These are phyloP conservation scores for Choreutis nemorana DNA, from an alignment of 2,888 invertebrate genomes.

Conservation along the genomic window DNA sequence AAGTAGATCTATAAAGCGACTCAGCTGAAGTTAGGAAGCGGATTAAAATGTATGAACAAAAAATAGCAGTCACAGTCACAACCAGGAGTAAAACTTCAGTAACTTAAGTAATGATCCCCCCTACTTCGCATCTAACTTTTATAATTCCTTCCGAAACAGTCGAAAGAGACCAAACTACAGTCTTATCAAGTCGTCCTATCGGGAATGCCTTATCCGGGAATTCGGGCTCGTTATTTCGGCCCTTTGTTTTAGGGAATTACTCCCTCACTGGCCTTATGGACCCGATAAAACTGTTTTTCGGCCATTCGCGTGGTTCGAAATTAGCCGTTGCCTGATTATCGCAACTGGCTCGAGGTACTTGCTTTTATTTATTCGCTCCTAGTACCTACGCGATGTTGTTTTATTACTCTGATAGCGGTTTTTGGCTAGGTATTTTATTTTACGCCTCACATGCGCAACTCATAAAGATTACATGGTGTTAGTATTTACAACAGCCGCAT, in stretches of 20 bases:
- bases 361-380: conserved; percentile 20
- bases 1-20: too few species aligned
- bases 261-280: conserved; percentile 45
- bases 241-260: conserved; percentile 49
- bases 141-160: conserved; percentile 14
- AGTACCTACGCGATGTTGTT: conserved; percentile 1
- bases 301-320: conserved; percentile 26
- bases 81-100: too few species aligned
- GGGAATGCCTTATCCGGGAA: conserved; percentile 25
- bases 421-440: too few species aligned
- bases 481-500: conserved; percentile 7
- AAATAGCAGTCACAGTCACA: too few species aligned
- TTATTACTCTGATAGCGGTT: too few species aligned
- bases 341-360: conserved; percentile 10
- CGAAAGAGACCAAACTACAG: conserved; percentile 1
- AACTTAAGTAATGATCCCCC: conserved; percentile 4
- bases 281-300: conserved; percentile 42
- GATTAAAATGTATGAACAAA: too few species aligned
- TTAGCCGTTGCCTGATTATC: conserved; percentile 35
- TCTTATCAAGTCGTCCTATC: conserved; percentile 32
- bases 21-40: too few species aligned
- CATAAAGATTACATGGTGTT: too few species aligned
- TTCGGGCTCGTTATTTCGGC: conserved; percentile 26
- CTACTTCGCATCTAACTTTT: conserved; percentile 15
- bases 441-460: too few species aligned